phyloP scores from a whole-genome alignment of 2,113 vertebrate genomes.

The Morone chrysops region DNA sequence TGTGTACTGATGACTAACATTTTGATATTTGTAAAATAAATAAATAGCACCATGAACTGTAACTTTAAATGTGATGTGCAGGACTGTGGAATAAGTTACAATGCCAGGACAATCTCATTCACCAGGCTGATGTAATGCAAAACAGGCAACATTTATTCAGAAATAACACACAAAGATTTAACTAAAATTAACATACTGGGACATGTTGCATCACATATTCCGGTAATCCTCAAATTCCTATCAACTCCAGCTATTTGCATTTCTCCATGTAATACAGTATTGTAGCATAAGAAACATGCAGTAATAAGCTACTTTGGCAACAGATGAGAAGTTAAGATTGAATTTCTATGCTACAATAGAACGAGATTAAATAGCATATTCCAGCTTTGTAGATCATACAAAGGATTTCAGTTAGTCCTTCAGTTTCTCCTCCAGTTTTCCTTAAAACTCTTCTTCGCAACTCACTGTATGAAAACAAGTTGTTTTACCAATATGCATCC shows the following conservation, averaged over 20 bases:
- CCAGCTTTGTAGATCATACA: constrained; percentile 23
- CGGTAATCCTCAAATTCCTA: constrained; percentile 42
- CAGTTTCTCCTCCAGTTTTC: constrained; percentile 10
- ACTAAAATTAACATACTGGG: constrained; percentile 31
- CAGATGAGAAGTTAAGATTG: constrained; percentile 11
- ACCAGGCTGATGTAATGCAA: constrained; percentile 2
- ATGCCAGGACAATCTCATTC: not conserved
- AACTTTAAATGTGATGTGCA: not conserved
- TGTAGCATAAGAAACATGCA: constrained; percentile 13
- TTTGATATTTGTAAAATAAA: not conserved
- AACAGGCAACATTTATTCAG: constrained; percentile 6
- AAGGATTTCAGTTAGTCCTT: constrained; percentile 22
- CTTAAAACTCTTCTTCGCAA: not conserved
- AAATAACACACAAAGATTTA: constrained; percentile 7
- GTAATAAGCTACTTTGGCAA: constrained; percentile 42
- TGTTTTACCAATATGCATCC: not conserved
- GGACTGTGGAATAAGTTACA: not conserved
- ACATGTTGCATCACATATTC: constrained; percentile 47
- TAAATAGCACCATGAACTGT: not conserved
- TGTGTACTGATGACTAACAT: not conserved
- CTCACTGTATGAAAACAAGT: constrained; percentile 5
- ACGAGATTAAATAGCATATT: constrained; percentile 27
- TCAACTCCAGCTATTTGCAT: constrained; percentile 33
- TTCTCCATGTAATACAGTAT: constrained; percentile 17
- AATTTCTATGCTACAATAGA: constrained; percentile 14